Evolutionary conservation across 1,140 invertebrate species (phyloP), one percentile per base, ranked within the genome.

Genomic region (Leptopilina boulardi): DNA sequence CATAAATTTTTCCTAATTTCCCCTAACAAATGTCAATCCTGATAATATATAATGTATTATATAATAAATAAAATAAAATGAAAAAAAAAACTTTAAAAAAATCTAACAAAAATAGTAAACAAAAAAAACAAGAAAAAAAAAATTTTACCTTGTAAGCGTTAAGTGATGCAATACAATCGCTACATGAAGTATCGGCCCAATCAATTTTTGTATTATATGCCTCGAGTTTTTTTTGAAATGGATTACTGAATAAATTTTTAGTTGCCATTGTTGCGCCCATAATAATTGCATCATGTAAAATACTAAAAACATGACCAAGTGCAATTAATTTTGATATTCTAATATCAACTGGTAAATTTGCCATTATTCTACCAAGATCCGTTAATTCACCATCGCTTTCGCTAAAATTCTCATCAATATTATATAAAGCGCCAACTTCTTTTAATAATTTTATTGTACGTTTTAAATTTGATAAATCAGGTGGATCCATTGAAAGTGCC

Each of bases 211-310:
- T 94, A 84, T 93, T 93, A 89, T 96, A 98, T 0, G 95, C 93
- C 66, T 95, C 92, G 8, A 97, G 84, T 73, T 93, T 91, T 78
- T 95, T 92, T 77, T 94, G 90, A 87, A 95, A 97, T 0, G 95
- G 95, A 75, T 91, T 93, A 44, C 93, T 94, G 87, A 98, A 98
- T 51, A 98, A 91, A 83, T 94, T 96, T 83, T 96, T 97, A 1
- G 96, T 91, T 2, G 94, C 94, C 90, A 98, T 92, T 9, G 95
- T 94, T 77, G 96, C 96, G 80, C 96, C 97, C 87, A 99, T 98
- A 73, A 98, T 95, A 41, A 99, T 94, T 10, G 94, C 91, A 79
- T 98, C 97, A 30, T 96, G 94, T 0, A 99, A 87, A 44, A 96
- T 93, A 74, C 96, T 96, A 85, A 97, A 99, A 15, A 96, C 93